Base-by-base conservation (phyloP, 2,797 vertebrate genomes). In the Chelonia mydas region DNA sequence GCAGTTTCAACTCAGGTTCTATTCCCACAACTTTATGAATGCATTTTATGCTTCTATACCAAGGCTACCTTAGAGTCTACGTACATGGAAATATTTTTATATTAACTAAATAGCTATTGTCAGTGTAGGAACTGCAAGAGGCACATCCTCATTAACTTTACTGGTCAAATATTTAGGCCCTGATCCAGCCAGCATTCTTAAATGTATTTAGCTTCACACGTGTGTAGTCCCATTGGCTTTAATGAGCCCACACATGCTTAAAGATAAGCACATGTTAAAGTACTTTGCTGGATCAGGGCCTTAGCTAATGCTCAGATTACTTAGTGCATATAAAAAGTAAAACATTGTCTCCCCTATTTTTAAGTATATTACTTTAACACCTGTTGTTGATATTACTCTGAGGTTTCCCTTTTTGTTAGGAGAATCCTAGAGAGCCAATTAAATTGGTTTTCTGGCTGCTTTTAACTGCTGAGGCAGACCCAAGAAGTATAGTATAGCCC, bases 1-100 rank as follows among this genome's bases (percentile, higher is more conserved):
- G 25, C 81, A 76, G 0, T 45, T 33, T 57, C 51, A 57, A 59
- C 49, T 81, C 81, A 1, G 4, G 16, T 50, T 80, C 72, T 85
- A 61, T 47, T 47, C 31, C 2, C 1, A 19, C 6, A 55, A 17
- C 0, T 0, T n/a, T 5, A 31, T 59, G 31, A 2, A 1, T 82
- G 12, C 2, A 2, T 15, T 3, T 11, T 91, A 54, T 54, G 41
- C 77, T 72, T 84, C 68, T 76, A n/a, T 33, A 88, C 83, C 79
- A 79, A 72, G 53, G 31, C 83, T 92, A 68, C 90, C 51, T 79
- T 65, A 78, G 59, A 78, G 31, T 59, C 78, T 78, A 4, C 55
- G 77, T 81, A 83, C 54, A 54, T 50, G 50, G 55, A 76, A 25
- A 80, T 65, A 50, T 84, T 53, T 86, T 53, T 85, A 19, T 82